These are phyloP conservation scores for Gopherus flavomarginatus DNA, from an alignment of 2,113 vertebrate species.

Conservation along the genomic window DNA sequence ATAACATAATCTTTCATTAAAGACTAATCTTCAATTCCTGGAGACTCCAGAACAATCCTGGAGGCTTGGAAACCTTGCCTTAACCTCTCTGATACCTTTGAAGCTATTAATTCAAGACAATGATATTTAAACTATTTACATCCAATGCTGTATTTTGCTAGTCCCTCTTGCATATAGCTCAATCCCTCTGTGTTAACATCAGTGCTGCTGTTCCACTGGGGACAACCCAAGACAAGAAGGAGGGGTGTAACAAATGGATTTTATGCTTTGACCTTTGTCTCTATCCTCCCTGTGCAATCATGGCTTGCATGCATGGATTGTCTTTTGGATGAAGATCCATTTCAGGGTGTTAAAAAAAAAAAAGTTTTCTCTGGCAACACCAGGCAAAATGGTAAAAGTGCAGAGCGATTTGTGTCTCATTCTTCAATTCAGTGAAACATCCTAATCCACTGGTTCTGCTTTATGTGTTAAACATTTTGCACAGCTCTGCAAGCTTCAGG, in stretches of 20 bases:
- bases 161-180: not conserved
- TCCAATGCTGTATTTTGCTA: not conserved
- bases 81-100: not conserved
- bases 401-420: not conserved
- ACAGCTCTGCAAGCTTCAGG: not conserved
- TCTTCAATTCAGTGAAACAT: not conserved
- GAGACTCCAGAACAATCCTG: no score
- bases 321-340: not conserved
- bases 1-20: no score
- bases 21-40: no score
- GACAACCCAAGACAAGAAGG: not conserved
- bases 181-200: not conserved
- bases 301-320: not conserved
- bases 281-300: not conserved
- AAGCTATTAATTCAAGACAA: not conserved
- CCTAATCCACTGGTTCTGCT: not conserved
- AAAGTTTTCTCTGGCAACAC: no score
- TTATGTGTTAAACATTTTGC: not conserved
- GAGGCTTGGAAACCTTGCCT: no score
- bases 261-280: not conserved
- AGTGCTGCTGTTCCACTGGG: not conserved
- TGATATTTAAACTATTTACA: not conserved
- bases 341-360: not conserved
- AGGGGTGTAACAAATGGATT: not conserved
- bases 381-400: not conserved